These are phyloP conservation scores for Lucilia cuprina DNA, from an alignment of 1,140 invertebrate species.

Conservation along the genomic window DNA sequence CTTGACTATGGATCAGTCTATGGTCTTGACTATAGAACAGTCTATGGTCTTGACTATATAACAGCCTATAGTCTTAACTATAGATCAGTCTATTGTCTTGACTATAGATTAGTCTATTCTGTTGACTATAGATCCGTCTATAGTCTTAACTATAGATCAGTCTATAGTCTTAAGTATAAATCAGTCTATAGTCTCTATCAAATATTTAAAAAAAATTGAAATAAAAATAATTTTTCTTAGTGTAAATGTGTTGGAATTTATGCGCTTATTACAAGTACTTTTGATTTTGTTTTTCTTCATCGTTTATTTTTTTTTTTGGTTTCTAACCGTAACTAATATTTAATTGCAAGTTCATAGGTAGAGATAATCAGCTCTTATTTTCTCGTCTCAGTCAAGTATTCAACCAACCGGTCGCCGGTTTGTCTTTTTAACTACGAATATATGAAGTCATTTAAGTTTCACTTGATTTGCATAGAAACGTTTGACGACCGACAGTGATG, in stretches of 20 bases:
- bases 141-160: too few relatives aligned
- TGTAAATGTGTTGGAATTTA: background rate
- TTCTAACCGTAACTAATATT: slow-evolving; percentile 19
- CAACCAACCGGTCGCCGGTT: slow-evolving; percentile 10
- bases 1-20: too few relatives aligned
- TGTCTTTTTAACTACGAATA: background rate
- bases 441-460: slow-evolving; percentile 27
- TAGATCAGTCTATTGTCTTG: too few relatives aligned
- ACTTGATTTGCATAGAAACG: slow-evolving; percentile 35
- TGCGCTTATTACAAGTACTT: background rate
- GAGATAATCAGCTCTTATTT: slow-evolving; percentile 23
- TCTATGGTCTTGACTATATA: too few relatives aligned
- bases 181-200: too few relatives aligned
- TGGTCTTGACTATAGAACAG: too few relatives aligned
- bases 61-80: too few relatives aligned
- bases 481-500: background rate
- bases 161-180: too few relatives aligned
- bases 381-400: background rate
- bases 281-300: background rate
- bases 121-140: too few relatives aligned
- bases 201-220: too few relatives aligned
- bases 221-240: background rate
- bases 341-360: slow-evolving; percentile 31
- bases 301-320: background rate
- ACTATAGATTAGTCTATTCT: too few relatives aligned